Evolutionary conservation across 2,888 invertebrate species (phyloP).

Genomic region (Frankliniella fusca): DNA sequence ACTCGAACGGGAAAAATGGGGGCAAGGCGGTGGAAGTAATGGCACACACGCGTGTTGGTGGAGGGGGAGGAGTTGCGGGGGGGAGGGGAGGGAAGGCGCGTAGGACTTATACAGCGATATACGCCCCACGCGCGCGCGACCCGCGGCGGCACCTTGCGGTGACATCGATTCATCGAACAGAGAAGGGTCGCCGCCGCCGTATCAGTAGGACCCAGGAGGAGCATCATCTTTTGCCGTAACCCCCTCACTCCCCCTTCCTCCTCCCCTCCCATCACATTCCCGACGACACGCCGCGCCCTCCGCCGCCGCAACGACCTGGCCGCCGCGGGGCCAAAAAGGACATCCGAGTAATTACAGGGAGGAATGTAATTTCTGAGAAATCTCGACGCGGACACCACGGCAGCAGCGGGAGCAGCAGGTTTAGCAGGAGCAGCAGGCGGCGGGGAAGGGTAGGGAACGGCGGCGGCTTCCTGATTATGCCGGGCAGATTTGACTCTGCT

Average conservation of each 20-base stretch:
- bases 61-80: neutral
- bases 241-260: neutral
- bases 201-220: neutral
- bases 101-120: neutral
- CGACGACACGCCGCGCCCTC: neutral
- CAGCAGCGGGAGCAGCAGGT: neutral
- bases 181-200: neutral
- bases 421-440: too few relatives aligned
- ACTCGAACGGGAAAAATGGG: too few relatives aligned
- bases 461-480: neutral
- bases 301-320: neutral
- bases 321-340: neutral
- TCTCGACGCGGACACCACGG: neutral
- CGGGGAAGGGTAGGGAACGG: neutral
- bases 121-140: neutral
- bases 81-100: neutral
- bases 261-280: neutral
- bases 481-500: too few relatives aligned
- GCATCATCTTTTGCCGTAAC: neutral
- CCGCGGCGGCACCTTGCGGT: neutral
- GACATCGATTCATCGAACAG: neutral
- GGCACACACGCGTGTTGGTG: neutral
- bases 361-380: conserved; percentile 18
- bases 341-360: neutral
- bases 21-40: too few relatives aligned